A percentile compares a stretch with the other conserved stretches of the same genome.
Evolutionary conservation across 1,140 invertebrate genomes (phyloP).

Genomic region (Trichonephila clavata): DNA sequence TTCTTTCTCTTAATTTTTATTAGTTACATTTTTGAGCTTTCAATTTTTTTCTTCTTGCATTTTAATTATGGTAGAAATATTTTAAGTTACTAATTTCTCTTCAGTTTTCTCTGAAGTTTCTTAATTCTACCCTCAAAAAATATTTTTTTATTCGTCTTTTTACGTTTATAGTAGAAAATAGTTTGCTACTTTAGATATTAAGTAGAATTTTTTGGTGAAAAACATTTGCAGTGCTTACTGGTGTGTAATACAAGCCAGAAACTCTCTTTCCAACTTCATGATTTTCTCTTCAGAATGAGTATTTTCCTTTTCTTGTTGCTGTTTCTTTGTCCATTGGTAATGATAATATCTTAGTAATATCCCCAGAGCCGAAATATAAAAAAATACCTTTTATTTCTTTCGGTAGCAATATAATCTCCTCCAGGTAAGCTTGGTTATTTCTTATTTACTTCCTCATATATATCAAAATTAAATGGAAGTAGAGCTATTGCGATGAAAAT

Average conservation of each 20-base stretch:
- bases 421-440: not conserved
- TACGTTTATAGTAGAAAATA: not conserved
- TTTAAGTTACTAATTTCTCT: too few species aligned
- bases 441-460: not conserved
- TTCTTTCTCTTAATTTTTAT: too few species aligned
- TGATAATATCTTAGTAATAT: not conserved
- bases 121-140: too few species aligned
- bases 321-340: not conserved
- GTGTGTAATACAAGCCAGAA: not conserved
- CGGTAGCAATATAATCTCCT: not conserved
- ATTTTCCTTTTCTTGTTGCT: not conserved
- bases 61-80: too few species aligned
- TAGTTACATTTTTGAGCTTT: too few species aligned
- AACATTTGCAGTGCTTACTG: not conserved
- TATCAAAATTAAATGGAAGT: not conserved
- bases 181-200: not conserved
- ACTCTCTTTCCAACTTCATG: not conserved
- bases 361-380: not conserved
- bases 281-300: not conserved
- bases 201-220: not conserved
- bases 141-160: too few species aligned
- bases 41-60: too few species aligned
- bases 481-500: not conserved
- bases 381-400: not conserved
- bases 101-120: too few species aligned